phyloP scores from a whole-genome alignment of 2,888 invertebrate genomes.

The Entomobrya multifasciata region DNA sequence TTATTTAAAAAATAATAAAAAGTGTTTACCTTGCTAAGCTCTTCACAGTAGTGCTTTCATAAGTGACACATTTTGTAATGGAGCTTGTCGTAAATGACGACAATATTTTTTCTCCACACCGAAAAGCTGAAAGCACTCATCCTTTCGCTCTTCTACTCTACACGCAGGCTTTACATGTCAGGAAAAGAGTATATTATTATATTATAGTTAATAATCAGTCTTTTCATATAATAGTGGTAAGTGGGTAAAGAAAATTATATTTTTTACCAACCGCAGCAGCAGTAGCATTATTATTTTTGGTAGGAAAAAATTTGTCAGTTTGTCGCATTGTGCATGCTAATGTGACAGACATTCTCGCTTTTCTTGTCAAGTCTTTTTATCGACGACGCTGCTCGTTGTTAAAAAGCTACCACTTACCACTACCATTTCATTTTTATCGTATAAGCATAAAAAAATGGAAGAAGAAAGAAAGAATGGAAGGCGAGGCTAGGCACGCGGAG shows the following conservation, averaged over 20 bases:
- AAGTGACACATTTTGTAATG: conserved; percentile 61
- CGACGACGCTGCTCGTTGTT: conserved; percentile 59
- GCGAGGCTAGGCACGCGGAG: conserved; percentile 73
- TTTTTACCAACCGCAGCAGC: conserved; percentile 31
- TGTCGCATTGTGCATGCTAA: conserved; percentile 80
- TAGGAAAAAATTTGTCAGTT: conserved; percentile 74
- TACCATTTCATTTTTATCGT: conserved; percentile 59
- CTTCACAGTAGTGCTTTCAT: conserved; percentile 32
- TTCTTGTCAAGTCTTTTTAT: conserved; percentile 73
- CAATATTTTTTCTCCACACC: conserved; percentile 61
- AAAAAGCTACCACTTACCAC: conserved; percentile 70
- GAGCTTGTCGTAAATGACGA: conserved; percentile 65
- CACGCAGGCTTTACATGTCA: background rate
- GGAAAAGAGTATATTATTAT: background rate
- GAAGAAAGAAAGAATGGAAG: conserved; percentile 59
- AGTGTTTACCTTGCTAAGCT: conserved; percentile 16
- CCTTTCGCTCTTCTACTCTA: too few species aligned
- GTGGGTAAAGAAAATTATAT: conserved; percentile 33
- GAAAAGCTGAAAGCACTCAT: conserved; percentile 32
- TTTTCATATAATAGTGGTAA: background rate
- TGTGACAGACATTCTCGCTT: conserved; percentile 80
- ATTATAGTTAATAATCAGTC: background rate
- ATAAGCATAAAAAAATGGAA: background rate
- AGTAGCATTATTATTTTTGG: background rate
- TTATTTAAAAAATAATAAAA: background rate